These are phyloP conservation scores for Neotragus moschatus DNA, from an alignment of 2,113 vertebrate genomes.

Conservation along the genomic window DNA sequence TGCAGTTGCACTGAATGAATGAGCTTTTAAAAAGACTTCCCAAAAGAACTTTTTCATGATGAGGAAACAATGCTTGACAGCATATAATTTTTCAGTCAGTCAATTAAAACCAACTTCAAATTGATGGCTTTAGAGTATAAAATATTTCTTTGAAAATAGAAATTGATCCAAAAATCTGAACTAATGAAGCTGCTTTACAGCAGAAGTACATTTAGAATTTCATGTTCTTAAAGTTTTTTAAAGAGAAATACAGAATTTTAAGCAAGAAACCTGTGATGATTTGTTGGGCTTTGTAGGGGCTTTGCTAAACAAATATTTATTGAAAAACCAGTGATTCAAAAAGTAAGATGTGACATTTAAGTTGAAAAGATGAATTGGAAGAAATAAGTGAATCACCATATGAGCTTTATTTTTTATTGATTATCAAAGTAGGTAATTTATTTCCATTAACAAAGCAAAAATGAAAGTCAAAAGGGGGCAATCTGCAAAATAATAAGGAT, in stretches of 20 bases:
- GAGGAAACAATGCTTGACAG: constrained; percentile 26
- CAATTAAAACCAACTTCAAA: constrained; percentile 20
- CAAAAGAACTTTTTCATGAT: not conserved
- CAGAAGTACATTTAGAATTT: not conserved
- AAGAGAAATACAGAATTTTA: not conserved
- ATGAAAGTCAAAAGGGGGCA: constrained; percentile 35
- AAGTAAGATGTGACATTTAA: constrained; percentile 49
- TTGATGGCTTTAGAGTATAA: constrained; percentile 8
- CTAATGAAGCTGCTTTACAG: not conserved
- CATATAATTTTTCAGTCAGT: constrained; percentile 45
- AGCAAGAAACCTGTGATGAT: not conserved
- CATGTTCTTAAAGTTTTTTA: not conserved
- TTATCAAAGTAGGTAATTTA: constrained; percentile 36
- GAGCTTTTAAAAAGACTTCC: not conserved
- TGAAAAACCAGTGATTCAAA: constrained; percentile 28
- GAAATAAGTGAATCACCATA: constrained; percentile 37
- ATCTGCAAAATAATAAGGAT: not conserved
- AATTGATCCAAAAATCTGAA: constrained; percentile 23
- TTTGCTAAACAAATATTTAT: constrained; percentile 13
- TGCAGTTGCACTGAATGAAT: not conserved
- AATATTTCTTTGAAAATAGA: constrained; percentile 44
- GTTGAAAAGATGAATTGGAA: constrained; percentile 7
- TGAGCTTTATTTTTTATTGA: constrained; percentile 39
- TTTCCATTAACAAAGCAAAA: constrained; percentile 41
- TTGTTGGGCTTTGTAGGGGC: not conserved